Conservation (phyloP, 2,113 vertebrate species). For the Osmerus eperlanus region DNA sequence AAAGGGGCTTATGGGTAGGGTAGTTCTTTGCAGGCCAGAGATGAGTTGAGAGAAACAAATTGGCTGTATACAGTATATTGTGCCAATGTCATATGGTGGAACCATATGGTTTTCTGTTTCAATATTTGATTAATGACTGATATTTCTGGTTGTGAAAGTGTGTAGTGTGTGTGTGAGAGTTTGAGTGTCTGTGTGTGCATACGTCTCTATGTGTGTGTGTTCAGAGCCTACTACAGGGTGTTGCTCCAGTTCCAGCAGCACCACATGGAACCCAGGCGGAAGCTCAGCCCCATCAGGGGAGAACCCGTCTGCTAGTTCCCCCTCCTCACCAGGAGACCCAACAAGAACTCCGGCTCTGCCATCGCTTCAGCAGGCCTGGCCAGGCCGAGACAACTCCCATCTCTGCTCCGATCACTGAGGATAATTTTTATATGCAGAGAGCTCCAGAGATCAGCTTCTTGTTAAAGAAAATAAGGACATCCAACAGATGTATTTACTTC, state of each 20-base stretch:
- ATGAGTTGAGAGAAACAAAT: not conserved
- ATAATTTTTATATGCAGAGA: slow-evolving; percentile 17
- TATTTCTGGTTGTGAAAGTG: not conserved
- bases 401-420: slow-evolving; percentile 4
- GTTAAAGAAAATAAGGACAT: slow-evolving; percentile 21
- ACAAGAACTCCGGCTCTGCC: not conserved
- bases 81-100: not conserved
- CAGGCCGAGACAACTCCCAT: not conserved
- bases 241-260: slow-evolving; percentile 29
- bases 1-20: not conserved
- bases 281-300: slow-evolving; percentile 1
- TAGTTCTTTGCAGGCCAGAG: not conserved
- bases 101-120: not conserved
- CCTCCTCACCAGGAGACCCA: not conserved
- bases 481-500: slow-evolving; percentile 14
- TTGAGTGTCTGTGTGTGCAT: not conserved
- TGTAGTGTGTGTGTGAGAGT: not conserved
- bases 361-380: not conserved
- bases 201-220: slow-evolving; percentile 6
- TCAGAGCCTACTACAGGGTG: not conserved
- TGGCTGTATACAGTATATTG: slow-evolving; percentile 3
- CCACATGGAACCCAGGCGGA: slow-evolving; percentile 1
- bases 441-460: not conserved
- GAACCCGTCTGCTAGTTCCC: slow-evolving; percentile 23
- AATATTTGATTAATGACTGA: slow-evolving; percentile 2